Evolutionary conservation across 2,113 vertebrate species (phyloP), one percentile per base, ranked within the genome.

Genomic region (Mus spicilegus): DNA sequence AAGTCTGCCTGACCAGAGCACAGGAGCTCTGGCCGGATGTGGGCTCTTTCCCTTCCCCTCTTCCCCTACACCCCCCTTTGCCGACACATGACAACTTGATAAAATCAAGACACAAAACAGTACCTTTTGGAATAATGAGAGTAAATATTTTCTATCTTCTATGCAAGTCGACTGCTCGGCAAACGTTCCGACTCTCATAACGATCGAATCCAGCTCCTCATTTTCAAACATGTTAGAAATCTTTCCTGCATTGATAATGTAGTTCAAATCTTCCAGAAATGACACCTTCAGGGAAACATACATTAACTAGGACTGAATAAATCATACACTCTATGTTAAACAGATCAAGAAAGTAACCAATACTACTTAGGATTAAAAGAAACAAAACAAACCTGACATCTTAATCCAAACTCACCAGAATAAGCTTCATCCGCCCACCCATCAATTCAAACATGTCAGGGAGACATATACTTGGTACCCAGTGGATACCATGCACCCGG

Each of bases 101-200:
- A 58, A 87, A 87, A 30, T 8, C 14, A 72, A 67, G 4, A 6
- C 42, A 46, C 22, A 84, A 17, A 67, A 91, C 33, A 19, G 14
- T 98, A 98, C 98, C 98, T 98, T 91, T 84, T 98, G 96, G 95
- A 98, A 98, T 49, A 98, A 96, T 0, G 73, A 54, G 65, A 97
- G 84, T 46, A 98, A 65, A 39, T 95, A 94, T 80, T 98, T 92
- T 54, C 82, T 93, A 3, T 84, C 94, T 11, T 98, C 95, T 0
- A 65, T 19, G 13, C 82, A 70, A 65, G 76, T 78, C 61, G 63
- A n/a, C 54, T 95, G 97, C 39, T 94, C 86, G 28, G 80, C 88
- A 36, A 90, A 33, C 20, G 96, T 24, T 91, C 89, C 95, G 11
- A 98, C 91, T 13, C 70, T 91, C 36, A 96, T 51, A 22, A 89